Evolutionary conservation across 2,113 vertebrate species (phyloP).

Genomic region (Tupaia tana): DNA sequence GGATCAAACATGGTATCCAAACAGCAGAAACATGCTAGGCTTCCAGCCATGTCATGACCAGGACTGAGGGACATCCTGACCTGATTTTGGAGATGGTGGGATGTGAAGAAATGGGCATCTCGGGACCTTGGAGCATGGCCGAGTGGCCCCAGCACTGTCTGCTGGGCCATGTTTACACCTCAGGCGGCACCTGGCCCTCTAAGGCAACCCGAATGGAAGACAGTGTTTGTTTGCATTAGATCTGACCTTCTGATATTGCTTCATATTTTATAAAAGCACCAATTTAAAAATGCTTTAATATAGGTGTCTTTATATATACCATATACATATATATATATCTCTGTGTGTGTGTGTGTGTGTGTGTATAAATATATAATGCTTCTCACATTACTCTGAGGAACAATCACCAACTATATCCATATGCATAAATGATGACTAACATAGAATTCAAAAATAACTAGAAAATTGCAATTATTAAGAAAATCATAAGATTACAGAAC

Average conservation of each 20-base stretch:
- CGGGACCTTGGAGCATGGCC: not conserved
- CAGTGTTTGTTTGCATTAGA: not conserved
- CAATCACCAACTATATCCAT: not conserved
- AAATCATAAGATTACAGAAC: not conserved
- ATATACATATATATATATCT: not conserved
- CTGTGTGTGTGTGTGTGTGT: not conserved
- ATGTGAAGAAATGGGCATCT: fast-evolving
- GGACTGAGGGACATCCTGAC: not conserved
- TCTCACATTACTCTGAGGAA: not conserved
- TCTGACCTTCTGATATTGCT: not conserved
- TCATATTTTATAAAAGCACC: not conserved
- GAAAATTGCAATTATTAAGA: not conserved
- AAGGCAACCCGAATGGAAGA: not conserved
- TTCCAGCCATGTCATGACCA: not conserved
- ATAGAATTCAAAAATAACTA: slow-evolving; percentile 6
- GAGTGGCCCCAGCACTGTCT: not conserved
- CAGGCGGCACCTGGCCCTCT: not conserved
- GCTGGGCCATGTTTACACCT: too few species aligned
- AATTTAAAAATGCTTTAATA: not conserved
- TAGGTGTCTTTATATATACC: not conserved
- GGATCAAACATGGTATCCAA: not conserved
- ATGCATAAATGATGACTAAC: not conserved
- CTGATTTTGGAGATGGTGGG: fast-evolving
- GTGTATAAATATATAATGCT: not conserved
- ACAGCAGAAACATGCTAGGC: too few species aligned